Conservation (phyloP, 2,888 invertebrate genomes). For the Lydus trimaculatus region DNA sequence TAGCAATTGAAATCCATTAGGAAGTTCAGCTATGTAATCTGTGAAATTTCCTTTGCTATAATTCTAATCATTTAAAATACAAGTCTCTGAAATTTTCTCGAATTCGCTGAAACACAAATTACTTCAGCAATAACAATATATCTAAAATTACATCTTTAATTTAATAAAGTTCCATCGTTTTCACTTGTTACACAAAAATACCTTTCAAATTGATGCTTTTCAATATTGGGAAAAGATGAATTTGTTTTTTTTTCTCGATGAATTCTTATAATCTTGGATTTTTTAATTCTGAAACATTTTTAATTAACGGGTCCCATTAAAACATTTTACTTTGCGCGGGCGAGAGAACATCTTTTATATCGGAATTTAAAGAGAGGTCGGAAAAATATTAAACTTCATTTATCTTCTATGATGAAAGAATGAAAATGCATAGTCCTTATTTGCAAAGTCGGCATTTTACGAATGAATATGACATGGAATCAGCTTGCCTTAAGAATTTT, state of each 20-base stretch:
- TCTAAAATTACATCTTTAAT: neutral
- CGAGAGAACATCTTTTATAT: constrained; percentile 10
- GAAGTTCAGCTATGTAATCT: neutral
- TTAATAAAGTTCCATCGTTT: neutral
- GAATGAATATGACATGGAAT: constrained; percentile 27
- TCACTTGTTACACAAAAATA: neutral
- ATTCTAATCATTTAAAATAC: neutral
- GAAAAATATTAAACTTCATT: constrained; percentile 34
- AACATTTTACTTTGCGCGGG: neutral
- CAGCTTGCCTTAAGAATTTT: constrained; percentile 23
- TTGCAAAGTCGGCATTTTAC: constrained; percentile 30
- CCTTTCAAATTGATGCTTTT: neutral
- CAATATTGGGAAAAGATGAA: neutral
- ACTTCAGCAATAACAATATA: neutral
- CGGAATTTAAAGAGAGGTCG: constrained; percentile 20
- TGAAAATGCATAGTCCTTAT: constrained; percentile 32
- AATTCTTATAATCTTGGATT: neutral
- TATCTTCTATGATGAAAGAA: constrained; percentile 31
- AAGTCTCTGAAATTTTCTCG: neutral
- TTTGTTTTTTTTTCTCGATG: neutral
- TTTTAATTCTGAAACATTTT: constrained; percentile 16
- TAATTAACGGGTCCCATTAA: constrained; percentile 19
- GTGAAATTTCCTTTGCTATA: neutral
- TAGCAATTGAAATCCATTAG: neutral
- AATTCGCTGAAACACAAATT: neutral